Evolutionary conservation across 2,113 vertebrate genomes (phyloP).

Genomic region (Prunella himalayana): DNA sequence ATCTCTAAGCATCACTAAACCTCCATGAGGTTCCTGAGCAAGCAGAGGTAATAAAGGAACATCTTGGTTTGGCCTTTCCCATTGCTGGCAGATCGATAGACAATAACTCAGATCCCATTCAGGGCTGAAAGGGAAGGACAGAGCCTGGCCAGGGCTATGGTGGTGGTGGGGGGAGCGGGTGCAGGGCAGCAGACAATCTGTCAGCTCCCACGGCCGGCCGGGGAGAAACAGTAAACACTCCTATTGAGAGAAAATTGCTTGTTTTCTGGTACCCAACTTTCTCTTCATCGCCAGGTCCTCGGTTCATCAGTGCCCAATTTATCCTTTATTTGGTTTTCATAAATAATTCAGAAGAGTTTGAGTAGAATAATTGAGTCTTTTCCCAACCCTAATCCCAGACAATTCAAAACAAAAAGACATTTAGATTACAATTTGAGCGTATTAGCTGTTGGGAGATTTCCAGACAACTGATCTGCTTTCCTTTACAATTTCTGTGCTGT

Average conservation of each 20-base stretch:
- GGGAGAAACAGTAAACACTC: conserved; percentile 73
- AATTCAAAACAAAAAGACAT: conserved; percentile 69
- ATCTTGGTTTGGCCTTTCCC: not conserved
- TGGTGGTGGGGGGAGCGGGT: not conserved
- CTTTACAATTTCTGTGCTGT: conserved; percentile 43
- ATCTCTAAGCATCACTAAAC: not conserved
- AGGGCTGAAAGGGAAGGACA: not conserved
- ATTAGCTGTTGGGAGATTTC: conserved; percentile 64
- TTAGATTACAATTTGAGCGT: conserved; percentile 58
- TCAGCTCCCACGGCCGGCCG: conserved; percentile 47
- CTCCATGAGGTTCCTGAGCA: not conserved
- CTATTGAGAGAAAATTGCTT: conserved; percentile 70
- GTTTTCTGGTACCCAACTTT: conserved; percentile 67
- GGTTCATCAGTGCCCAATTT: conserved; percentile 71
- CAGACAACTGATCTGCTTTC: conserved; percentile 45
- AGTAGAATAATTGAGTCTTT: conserved; percentile 72
- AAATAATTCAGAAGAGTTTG: conserved; percentile 74
- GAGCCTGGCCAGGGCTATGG: not conserved
- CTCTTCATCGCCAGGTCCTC: conserved; percentile 33
- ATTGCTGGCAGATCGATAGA: not conserved
- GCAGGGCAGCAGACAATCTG: conserved; percentile 64
- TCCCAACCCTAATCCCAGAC: conserved; percentile 65
- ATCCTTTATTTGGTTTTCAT: conserved; percentile 74
- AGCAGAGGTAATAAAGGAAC: not conserved
- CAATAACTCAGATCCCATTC: not conserved